Percentiles rank a stretch among this genome's conserved stretches.
phyloP scores from a whole-genome alignment of 2,113 vertebrate species.

The Neogobius melanostomus region DNA sequence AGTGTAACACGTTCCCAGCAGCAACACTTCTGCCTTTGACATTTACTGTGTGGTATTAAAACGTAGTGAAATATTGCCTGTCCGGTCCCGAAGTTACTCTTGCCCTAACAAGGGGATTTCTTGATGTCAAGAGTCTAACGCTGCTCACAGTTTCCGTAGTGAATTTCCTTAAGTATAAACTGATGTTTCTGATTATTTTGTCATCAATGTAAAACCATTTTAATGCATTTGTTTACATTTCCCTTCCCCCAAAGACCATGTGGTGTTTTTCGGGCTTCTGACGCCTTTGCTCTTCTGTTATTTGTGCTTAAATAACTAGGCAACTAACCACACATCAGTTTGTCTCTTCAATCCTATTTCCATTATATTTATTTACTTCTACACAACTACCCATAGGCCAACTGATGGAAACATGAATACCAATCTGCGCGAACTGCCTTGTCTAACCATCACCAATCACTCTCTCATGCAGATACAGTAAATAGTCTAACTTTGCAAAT shows the following conservation, averaged over 20 bases:
- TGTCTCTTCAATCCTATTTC: too few relatives aligned
- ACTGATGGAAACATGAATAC: too few relatives aligned
- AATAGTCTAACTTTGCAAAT: too few relatives aligned
- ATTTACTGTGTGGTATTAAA: neutral
- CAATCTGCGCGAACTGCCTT: too few relatives aligned
- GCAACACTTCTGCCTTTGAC: neutral
- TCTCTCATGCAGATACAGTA: too few relatives aligned
- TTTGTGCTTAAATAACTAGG: neutral
- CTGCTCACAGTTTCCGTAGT: conserved; percentile 13
- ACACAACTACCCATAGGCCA: too few relatives aligned
- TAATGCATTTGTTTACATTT: conserved; percentile 1
- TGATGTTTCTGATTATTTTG: conserved; percentile 4
- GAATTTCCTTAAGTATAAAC: neutral
- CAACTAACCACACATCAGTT: too few relatives aligned
- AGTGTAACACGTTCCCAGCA: neutral
- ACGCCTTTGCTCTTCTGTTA: neutral
- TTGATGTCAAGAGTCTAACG: neutral
- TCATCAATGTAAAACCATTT: neutral
- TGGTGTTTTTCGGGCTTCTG: neutral
- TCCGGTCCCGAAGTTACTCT: neutral
- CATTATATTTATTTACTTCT: too few relatives aligned
- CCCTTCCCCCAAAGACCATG: neutral
- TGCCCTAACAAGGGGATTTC: neutral
- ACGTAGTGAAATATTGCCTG: neutral
- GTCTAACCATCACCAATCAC: too few relatives aligned